Evolutionary conservation across 2,113 vertebrate species (phyloP), one percentile per base, ranked within the genome.

Genomic region (Maccullochella peelii): DNA sequence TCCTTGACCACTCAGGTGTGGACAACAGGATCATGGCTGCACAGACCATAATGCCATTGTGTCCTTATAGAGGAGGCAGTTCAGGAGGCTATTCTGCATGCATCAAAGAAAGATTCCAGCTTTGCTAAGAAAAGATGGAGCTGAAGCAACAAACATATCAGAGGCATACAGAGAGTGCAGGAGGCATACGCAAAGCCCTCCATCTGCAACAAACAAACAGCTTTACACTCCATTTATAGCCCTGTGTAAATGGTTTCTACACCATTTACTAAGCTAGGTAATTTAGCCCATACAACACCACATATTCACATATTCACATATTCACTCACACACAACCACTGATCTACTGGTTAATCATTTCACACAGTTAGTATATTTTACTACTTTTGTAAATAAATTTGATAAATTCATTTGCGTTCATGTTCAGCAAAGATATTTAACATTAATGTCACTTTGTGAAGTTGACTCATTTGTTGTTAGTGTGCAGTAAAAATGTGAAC

Each of bases 101-200:
- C 77, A 66, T 89, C 69, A 79, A 61, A 81, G 65, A 81, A 61
- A 90, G 79, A 90, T 76, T 40, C 38, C 27, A 80, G 84, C 63
- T 21, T 80, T 87, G 83, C 91, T 82, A 76, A 85, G 80, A 90
- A 91, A 92, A 92, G 89, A 91, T 73, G 65, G 50, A 67, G 77
- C 72, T 38, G 77, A 85, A 73, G 79, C 69, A 89, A 94, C 93
- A 93, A 94, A 90, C 90, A 73, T 94, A 95, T 94, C 93, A 91
- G 90, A 80, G 72, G 38, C 76, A 86, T 91, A 72, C 94, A 94
- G 93, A 78, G 73, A 52, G 85, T 68, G 84, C 79, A 74, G 78
- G 68, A 84, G 73, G 86, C 79, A 9, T 30, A 54, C 30, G 50
- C 72, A 88, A 91, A 92, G 82, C 86, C 16, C 85, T 58, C 66